These are phyloP conservation scores for Spea hammondii DNA, from an alignment of 2,797 vertebrate species.

Conservation along the genomic window DNA sequence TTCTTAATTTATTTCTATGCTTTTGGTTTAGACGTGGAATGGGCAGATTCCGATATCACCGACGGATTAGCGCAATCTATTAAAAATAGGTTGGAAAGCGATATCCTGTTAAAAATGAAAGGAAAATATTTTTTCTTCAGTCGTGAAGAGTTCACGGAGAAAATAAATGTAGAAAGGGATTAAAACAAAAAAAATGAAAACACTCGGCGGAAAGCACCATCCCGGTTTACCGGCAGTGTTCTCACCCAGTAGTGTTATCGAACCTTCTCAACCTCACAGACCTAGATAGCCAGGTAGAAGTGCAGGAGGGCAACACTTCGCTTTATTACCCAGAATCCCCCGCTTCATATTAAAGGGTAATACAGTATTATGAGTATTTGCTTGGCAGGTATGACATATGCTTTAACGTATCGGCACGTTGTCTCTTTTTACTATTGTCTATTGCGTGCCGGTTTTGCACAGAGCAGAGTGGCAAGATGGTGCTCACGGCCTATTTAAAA, in stretches of 20 bases:
- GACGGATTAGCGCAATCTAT: slow-evolving; percentile 10
- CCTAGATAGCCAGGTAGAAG: not conserved
- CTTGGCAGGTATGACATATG: too few relatives aligned
- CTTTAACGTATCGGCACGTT: too few relatives aligned
- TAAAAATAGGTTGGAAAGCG: slow-evolving; percentile 10
- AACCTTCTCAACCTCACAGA: not conserved
- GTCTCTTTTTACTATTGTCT: too few relatives aligned
- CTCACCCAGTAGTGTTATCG: too few relatives aligned
- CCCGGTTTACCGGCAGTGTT: too few relatives aligned
- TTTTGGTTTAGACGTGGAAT: slow-evolving; percentile 16
- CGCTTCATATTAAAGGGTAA: not conserved
- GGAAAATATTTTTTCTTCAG: not conserved
- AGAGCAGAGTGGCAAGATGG: too few relatives aligned
- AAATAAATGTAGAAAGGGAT: slow-evolving; percentile 23
- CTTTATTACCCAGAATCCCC: not conserved
- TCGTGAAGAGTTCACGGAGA: slow-evolving; percentile 3
- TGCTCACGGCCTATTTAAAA: too few relatives aligned
- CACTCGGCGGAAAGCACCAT: too few relatives aligned
- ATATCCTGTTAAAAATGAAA: slow-evolving; percentile 11
- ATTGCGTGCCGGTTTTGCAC: too few relatives aligned
- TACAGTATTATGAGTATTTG: too few relatives aligned
- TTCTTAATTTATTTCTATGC: slow-evolving; percentile 39
- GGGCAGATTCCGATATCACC: not conserved
- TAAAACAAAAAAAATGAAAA: not conserved
- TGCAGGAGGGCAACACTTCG: not conserved